Evolutionary conservation across 2,113 vertebrate species (phyloP).

Genomic region (Pomatostomus ruficeps): DNA sequence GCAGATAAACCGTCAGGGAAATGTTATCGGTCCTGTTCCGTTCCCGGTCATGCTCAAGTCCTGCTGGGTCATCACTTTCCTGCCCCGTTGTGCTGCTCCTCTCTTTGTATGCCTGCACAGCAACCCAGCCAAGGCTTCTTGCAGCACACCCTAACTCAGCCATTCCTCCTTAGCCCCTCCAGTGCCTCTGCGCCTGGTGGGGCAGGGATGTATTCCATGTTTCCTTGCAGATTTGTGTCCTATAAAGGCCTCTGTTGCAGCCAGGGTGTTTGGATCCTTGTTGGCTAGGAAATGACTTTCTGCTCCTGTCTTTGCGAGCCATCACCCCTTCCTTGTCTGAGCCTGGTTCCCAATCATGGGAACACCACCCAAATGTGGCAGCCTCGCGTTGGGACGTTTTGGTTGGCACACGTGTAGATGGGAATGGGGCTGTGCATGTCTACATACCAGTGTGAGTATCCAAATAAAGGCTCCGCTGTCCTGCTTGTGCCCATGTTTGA

Average conservation of each 20-base stretch:
- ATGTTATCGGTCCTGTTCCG: neutral
- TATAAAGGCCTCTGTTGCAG: neutral
- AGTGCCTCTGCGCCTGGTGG: neutral
- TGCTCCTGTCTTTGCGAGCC: neutral
- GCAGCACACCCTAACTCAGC: neutral
- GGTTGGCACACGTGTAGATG: neutral
- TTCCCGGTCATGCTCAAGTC: accelerated
- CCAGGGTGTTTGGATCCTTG: neutral
- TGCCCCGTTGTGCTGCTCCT: neutral
- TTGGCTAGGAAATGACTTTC: neutral
- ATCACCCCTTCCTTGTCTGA: neutral
- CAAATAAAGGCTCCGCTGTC: neutral
- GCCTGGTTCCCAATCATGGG: neutral
- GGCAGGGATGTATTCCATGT: neutral
- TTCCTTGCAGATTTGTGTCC: neutral
- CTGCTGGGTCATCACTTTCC: neutral
- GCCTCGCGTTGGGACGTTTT: neutral
- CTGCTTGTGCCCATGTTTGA: slow-evolving; percentile 11
- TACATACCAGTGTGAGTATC: neutral
- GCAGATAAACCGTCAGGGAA: neutral
- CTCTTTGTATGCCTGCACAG: neutral
- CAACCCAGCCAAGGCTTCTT: neutral
- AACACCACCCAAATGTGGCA: neutral
- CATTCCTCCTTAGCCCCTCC: neutral
- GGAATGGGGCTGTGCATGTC: neutral